Percentiles rank a stretch among this genome's conserved stretches.
phyloP scores from a whole-genome alignment of 2,888 invertebrate species.

The Spodoptera exigua region DNA sequence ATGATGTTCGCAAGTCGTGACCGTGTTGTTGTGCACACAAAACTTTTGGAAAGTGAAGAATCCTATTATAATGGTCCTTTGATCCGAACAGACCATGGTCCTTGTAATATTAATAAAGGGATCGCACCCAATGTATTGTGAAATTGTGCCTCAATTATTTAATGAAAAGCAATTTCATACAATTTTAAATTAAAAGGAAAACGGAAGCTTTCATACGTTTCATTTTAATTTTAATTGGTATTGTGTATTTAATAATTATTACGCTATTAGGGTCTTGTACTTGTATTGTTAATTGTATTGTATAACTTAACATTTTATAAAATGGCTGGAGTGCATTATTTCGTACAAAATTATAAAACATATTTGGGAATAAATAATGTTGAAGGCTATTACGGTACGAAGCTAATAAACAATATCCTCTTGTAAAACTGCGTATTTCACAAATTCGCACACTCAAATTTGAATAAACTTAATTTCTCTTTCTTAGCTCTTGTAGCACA shows the following conservation, averaged over 20 bases:
- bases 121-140: conserved; percentile 26
- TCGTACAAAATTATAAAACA: too few species aligned
- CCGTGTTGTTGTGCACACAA: conserved; percentile 55
- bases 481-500: conserved; percentile 19
- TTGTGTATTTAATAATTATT: conserved; percentile 42
- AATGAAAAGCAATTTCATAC: conserved; percentile 37
- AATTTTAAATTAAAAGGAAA: conserved; percentile 26
- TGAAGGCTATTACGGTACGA: too few species aligned
- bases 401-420: background rate
- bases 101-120: conserved; percentile 46
- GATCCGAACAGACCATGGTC: conserved; percentile 47
- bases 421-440: conserved; percentile 1
- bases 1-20: conserved; percentile 67
- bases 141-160: conserved; percentile 32
- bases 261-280: conserved; percentile 17
- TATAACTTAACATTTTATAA: too few species aligned
- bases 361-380: too few species aligned
- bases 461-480: conserved; percentile 26
- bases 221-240: conserved; percentile 34
- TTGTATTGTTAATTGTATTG: too few species aligned
- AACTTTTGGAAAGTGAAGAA: conserved; percentile 70
- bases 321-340: too few species aligned
- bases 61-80: conserved; percentile 57
- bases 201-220: conserved; percentile 25
- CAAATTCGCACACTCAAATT: conserved; percentile 4